These are phyloP conservation scores for Agrenia bidenticulata DNA, from an alignment of 2,888 invertebrate species.

Conservation along the genomic window DNA sequence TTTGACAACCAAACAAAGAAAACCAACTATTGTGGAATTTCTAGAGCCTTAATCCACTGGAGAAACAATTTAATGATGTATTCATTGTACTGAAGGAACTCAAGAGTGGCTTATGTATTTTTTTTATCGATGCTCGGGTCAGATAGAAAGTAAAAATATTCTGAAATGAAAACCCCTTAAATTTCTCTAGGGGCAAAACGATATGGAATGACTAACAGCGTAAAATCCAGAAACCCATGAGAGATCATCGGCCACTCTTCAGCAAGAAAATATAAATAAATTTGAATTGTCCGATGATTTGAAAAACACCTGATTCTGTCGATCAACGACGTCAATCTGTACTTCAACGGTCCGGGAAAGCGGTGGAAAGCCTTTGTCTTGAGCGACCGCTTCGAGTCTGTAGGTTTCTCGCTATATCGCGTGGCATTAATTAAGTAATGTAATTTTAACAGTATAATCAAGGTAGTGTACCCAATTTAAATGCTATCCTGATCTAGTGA, in stretches of 20 bases:
- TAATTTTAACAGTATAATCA: not conserved
- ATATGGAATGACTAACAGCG: too few species aligned
- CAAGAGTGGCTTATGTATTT: too few species aligned
- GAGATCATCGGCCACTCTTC: not conserved
- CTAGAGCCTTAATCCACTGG: too few species aligned
- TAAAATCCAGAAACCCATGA: too few species aligned
- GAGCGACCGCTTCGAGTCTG: slow-evolving; percentile 97
- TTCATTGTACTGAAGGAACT: too few species aligned
- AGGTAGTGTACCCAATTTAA: not conserved
- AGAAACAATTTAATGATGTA: too few species aligned
- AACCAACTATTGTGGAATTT: too few species aligned
- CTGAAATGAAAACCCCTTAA: too few species aligned
- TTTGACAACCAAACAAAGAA: too few species aligned
- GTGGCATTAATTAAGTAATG: slow-evolving; percentile 12
- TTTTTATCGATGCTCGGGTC: too few species aligned
- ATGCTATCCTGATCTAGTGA: not conserved
- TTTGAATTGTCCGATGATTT: slow-evolving; percentile 11
- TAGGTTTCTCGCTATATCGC: slow-evolving; percentile 85
- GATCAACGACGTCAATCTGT: slow-evolving; percentile 97
- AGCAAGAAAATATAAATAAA: not conserved
- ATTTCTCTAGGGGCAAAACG: too few species aligned
- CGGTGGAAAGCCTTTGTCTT: slow-evolving; percentile 95
- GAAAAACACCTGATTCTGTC: slow-evolving; percentile 68
- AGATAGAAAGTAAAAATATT: too few species aligned
- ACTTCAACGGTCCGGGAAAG: slow-evolving; percentile 95